These are phyloP conservation scores for Rhopilema esculentum DNA, from an alignment of 30 jellyfish, hydroid and myxozoan species.

Conservation along the genomic window DNA sequence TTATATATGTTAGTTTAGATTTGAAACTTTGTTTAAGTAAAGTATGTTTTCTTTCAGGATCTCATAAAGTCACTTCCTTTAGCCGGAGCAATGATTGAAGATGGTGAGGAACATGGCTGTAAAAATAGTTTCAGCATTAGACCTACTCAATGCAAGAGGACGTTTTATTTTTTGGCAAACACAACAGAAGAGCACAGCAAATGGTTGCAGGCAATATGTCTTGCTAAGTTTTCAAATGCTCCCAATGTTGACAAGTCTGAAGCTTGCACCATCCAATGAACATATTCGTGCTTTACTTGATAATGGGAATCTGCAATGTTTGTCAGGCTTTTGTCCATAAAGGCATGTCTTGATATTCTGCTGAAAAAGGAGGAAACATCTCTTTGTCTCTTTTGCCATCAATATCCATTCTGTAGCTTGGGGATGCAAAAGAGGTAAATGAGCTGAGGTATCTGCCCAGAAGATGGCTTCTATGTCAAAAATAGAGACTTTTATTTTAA, in stretches of 20 bases:
- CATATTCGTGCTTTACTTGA: background rate
- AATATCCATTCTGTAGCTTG: too few species aligned
- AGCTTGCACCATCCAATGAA: slow-evolving; percentile 64
- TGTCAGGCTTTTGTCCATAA: too few species aligned
- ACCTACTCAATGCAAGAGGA: slow-evolving; percentile 42
- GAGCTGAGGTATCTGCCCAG: too few species aligned
- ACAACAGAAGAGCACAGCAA: slow-evolving; percentile 49
- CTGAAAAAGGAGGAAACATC: too few species aligned
- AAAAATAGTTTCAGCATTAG: slow-evolving; percentile 38
- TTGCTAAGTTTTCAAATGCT: slow-evolving; percentile 44
- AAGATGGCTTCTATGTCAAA: too few species aligned
- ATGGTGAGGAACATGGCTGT: slow-evolving; percentile 45
- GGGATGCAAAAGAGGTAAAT: too few species aligned
- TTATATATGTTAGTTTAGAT: background rate
- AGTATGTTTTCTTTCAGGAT: slow-evolving; percentile 7
- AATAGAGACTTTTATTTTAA: too few species aligned
- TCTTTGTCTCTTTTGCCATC: too few species aligned
- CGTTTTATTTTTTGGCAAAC: slow-evolving; percentile 22
- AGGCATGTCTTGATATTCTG: too few species aligned
- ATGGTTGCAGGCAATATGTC: slow-evolving; percentile 66
- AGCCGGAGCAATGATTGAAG: slow-evolving; percentile 59
- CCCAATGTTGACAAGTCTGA: slow-evolving; percentile 55
- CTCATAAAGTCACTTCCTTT: slow-evolving; percentile 24
- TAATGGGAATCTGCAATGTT: too few species aligned
- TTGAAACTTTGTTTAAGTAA: background rate